These are phyloP conservation scores for Somateria mollissima DNA, from an alignment of 2,797 vertebrate genomes.

Conservation along the genomic window DNA sequence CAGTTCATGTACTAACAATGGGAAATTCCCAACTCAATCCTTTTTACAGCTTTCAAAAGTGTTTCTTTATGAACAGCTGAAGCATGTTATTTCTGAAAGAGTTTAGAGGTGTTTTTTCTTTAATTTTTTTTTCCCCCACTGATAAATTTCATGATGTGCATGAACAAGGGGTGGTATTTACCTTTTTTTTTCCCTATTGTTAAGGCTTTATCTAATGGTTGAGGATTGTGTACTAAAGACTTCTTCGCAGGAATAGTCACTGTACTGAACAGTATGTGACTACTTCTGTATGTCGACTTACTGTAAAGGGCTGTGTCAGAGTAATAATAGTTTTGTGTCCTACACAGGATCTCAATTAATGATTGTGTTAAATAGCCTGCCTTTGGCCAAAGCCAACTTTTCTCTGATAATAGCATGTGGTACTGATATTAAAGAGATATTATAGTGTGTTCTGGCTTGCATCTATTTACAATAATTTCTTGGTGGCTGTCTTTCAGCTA, in stretches of 20 bases:
- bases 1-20: background rate
- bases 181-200: background rate
- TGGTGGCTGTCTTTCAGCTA: background rate
- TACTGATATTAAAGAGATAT: background rate
- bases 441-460: background rate
- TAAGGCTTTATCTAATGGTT: background rate
- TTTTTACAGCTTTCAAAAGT: background rate
- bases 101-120: background rate
- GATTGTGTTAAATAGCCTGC: too few relatives aligned
- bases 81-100: background rate
- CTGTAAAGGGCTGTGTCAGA: background rate
- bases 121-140: too few relatives aligned
- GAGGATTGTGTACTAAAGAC: background rate
- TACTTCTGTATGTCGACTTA: background rate
- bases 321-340: background rate
- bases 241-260: background rate
- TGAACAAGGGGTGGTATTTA: too few relatives aligned
- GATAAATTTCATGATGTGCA: background rate
- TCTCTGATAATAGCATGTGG: background rate
- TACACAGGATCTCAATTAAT: background rate
- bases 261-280: background rate
- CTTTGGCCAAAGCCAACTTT: background rate
- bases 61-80: background rate
- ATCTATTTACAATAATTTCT: background rate
- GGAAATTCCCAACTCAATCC: background rate